Conservation (phyloP, 2,113 vertebrate species). For the Chionodraco myersi region DNA sequence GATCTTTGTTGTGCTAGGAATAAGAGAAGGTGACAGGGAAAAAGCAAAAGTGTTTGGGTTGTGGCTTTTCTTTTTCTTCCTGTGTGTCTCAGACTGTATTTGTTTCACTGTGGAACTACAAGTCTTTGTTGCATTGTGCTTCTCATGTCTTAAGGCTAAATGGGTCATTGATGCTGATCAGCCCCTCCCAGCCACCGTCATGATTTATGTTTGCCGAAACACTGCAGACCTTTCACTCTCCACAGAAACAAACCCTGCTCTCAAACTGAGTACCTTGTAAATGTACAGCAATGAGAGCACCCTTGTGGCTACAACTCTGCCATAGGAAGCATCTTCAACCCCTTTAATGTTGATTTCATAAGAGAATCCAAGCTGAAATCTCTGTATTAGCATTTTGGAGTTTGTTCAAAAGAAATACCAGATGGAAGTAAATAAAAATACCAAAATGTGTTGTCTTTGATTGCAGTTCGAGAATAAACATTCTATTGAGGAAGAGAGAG, state of each 20-base stretch:
- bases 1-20: constrained; percentile 22
- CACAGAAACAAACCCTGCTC: constrained; percentile 48
- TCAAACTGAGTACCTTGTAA: constrained; percentile 50
- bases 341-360: constrained; percentile 24
- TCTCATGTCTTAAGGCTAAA: constrained; percentile 24
- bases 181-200: constrained; percentile 7
- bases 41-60: constrained; percentile 20
- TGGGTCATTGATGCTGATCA: constrained; percentile 19
- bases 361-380: constrained; percentile 23
- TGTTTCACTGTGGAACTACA: neutral
- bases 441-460: constrained; percentile 46
- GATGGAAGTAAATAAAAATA: constrained; percentile 41
- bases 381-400: constrained; percentile 37
- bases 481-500: constrained; percentile 43
- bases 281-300: constrained; percentile 43
- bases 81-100: constrained; percentile 20
- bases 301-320: constrained; percentile 23
- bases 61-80: constrained; percentile 20
- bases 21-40: constrained; percentile 13
- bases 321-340: constrained; percentile 16
- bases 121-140: constrained; percentile 10
- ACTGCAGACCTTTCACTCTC: constrained; percentile 31
- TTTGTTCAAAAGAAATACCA: constrained; percentile 52
- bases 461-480: constrained; percentile 40
- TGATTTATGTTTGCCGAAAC: constrained; percentile 46